Evolutionary conservation across 2,797 vertebrate species (phyloP), one percentile per base, ranked within the genome.

Genomic region (Heteromormyrus szaboi): DNA sequence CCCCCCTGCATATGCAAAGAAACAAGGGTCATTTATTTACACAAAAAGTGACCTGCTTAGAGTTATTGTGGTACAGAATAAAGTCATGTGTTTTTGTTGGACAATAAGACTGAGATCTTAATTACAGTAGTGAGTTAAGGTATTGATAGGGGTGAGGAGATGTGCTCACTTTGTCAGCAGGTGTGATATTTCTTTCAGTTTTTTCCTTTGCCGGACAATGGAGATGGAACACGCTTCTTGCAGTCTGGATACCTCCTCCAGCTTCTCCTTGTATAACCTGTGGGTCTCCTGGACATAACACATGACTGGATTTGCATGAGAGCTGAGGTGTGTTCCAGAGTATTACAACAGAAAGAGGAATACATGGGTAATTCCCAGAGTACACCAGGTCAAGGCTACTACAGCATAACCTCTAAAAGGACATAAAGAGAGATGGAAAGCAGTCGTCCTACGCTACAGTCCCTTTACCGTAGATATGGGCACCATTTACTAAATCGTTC

Each of bases 201-300:
- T 93, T 91, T 95, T 97, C 91, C 95, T 97, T 92, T 99, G 98
- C 44, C 79, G 91, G 1, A 93, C 9, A 1, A 99, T 96, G 89
- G 96, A 96, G 87, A 93, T 94, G 7, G 96, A 96, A 90, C 97
- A 98, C 8, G 62, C 95, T 0, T 93, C 95, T 92, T 99, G 98
- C 2, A 99, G 95, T 92, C 96, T 97, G 89, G 96, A 97, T 25
- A 99, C 93, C 93, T 99, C 98, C 89, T 98, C 96, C 0, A 99
- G 92, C 92, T 99, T 97, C 92, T 97, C 96, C 91, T 97, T 94
- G 93, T 99, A 99, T 51, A 94, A 93, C 89, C 92, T 96, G 92
- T 99, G 98, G 65, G 95, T 96, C 87, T 99, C 98, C 99, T 99
- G 91, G 29, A 90, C 11, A 54, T 50, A 87, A 37, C 0, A 9